Percentiles rank a stretch among this genome's conserved stretches.
Evolutionary conservation across 2,797 vertebrate genomes (phyloP).

Genomic region (Chrysocyon brachyurus): DNA sequence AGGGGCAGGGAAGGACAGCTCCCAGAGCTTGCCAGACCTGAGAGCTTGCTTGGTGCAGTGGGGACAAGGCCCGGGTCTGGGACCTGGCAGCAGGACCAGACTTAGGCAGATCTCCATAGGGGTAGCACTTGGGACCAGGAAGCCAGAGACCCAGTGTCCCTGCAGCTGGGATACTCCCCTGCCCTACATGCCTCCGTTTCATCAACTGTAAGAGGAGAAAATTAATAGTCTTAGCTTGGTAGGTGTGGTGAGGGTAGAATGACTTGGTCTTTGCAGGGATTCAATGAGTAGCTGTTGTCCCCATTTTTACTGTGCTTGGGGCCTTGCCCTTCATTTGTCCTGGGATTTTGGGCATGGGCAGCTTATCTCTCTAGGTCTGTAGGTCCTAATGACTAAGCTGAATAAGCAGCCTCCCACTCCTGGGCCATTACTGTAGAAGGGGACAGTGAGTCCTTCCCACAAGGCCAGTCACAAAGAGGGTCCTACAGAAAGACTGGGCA

Average conservation of each 20-base stretch:
- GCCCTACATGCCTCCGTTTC: slow-evolving; percentile 10
- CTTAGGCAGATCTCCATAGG: not conserved
- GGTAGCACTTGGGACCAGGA: not conserved
- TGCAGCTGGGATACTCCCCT: not conserved
- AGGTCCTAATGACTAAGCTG: not conserved
- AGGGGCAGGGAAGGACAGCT: not conserved
- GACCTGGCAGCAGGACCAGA: not conserved
- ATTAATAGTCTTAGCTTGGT: not conserved
- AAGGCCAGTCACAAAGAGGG: not conserved
- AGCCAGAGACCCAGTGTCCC: fast-evolving
- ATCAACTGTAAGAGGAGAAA: not conserved
- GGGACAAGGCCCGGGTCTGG: not conserved
- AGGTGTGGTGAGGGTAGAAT: not conserved
- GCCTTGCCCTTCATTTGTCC: not conserved
- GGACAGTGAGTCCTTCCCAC: not conserved
- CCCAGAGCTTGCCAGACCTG: not conserved
- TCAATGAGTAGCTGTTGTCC: not conserved
- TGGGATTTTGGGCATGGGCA: not conserved
- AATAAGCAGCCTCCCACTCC: not conserved
- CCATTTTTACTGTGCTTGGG: not conserved
- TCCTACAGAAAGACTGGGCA: too few relatives aligned
- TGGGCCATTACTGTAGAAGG: not conserved
- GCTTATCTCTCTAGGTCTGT: not conserved
- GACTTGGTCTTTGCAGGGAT: not conserved
- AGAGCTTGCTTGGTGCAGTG: not conserved